Evolutionary conservation across 2,797 vertebrate species (phyloP).

Genomic region (Allobates femoralis): DNA sequence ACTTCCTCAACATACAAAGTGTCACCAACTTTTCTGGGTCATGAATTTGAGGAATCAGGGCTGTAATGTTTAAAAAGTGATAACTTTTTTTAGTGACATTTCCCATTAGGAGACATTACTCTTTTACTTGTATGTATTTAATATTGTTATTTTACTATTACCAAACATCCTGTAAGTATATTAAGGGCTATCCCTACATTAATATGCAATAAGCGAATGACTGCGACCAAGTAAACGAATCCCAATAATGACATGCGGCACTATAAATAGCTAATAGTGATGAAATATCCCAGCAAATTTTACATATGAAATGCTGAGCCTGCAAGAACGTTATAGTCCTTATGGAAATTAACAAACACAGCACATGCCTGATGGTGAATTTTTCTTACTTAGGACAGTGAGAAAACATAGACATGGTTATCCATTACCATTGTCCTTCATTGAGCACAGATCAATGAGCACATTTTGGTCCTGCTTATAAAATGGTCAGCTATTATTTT

Average conservation of each 20-base stretch:
- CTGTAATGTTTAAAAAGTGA: no score
- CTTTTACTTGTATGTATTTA: background rate
- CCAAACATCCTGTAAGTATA: background rate
- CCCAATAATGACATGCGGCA: background rate
- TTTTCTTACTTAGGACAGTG: slow-evolving; percentile 77
- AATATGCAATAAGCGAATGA: slow-evolving; percentile 14
- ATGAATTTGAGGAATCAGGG: no score
- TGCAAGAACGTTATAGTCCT: slow-evolving; percentile 77
- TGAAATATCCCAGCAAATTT: slow-evolving; percentile 77
- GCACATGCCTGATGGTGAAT: slow-evolving; percentile 77
- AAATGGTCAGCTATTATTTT: slow-evolving; percentile 61
- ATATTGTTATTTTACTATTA: background rate
- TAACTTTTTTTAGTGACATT: background rate
- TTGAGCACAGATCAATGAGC: slow-evolving; percentile 73
- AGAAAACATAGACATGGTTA: slow-evolving; percentile 69
- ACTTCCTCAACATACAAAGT: no score
- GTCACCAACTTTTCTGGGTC: no score
- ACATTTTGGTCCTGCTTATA: slow-evolving; percentile 56
- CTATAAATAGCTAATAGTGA: slow-evolving; percentile 61
- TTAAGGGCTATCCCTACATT: background rate
- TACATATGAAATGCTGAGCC: slow-evolving; percentile 74
- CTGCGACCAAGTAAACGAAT: background rate
- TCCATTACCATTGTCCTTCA: slow-evolving; percentile 74
- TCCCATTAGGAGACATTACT: background rate
- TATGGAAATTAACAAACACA: slow-evolving; percentile 79